Evolutionary conservation across 2,113 vertebrate genomes (phyloP).

Genomic region (Pelodiscus sinensis): DNA sequence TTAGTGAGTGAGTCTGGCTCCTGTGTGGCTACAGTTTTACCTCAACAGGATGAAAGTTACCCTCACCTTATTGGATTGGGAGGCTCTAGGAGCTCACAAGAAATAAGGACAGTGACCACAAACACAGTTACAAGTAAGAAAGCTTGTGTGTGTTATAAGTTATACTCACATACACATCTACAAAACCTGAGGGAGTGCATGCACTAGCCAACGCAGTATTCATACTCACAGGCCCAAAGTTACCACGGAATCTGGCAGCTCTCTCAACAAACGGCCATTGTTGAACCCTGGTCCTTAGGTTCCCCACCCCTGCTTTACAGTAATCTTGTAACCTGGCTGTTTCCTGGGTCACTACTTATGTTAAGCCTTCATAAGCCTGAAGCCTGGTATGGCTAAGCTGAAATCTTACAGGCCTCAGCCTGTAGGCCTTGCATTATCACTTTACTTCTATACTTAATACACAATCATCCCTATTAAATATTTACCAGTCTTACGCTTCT

Average conservation of each 20-base stretch:
- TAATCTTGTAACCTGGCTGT: not conserved
- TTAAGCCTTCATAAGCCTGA: not conserved
- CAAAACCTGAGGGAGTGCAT: too few species aligned
- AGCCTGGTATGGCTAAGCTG: not conserved
- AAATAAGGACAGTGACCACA: too few species aligned
- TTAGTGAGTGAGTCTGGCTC: too few species aligned
- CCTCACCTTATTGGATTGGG: too few species aligned
- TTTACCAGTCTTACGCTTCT: not conserved
- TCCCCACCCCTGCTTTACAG: too few species aligned
- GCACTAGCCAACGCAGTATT: not conserved
- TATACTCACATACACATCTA: too few species aligned
- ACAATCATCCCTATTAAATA: not conserved
- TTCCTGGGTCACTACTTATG: not conserved
- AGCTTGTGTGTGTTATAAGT: too few species aligned
- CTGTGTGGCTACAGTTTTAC: too few species aligned
- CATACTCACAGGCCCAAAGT: not conserved
- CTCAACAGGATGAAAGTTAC: too few species aligned
- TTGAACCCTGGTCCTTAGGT: too few species aligned
- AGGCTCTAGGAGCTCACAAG: too few species aligned
- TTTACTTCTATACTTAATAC: not conserved
- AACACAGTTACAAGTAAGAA: too few species aligned
- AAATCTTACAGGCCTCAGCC: not conserved
- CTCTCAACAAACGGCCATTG: not conserved
- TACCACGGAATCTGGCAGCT: not conserved
- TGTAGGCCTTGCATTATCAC: not conserved